Conservation (phyloP, 2,888 invertebrate genomes). For the Liopterus haemorrhoidalis region DNA sequence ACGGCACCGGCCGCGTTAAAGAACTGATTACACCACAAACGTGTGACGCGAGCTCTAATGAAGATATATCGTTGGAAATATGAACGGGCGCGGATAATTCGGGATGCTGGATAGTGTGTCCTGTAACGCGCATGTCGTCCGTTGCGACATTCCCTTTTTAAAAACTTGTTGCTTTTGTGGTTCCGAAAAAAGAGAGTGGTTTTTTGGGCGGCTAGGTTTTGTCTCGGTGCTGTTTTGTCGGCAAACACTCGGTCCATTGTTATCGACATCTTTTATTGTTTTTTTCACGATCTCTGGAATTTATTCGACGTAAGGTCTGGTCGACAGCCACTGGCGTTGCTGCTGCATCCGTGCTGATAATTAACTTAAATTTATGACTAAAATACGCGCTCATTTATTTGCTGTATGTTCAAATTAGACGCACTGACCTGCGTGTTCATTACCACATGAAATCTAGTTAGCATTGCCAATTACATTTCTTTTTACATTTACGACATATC, state of each 20-base stretch:
- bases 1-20: not conserved
- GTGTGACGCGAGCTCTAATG: constrained; percentile 17
- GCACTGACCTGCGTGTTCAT: too few species aligned
- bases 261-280: constrained; percentile 19
- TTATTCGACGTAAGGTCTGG: constrained; percentile 13
- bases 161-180: constrained; percentile 13
- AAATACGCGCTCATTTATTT: constrained; percentile 18
- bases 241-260: constrained; percentile 23
- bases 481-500: too few species aligned
- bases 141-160: constrained; percentile 7
- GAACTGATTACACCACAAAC: not conserved
- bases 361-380: constrained; percentile 22
- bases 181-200: constrained; percentile 6
- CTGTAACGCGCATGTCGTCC: too few species aligned
- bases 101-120: not conserved
- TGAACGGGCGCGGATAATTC: constrained; percentile 1
- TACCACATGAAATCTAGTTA: too few species aligned
- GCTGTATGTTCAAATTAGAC: too few species aligned
- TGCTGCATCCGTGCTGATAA: too few species aligned
- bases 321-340: not conserved
- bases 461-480: too few species aligned
- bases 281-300: constrained; percentile 20
- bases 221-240: constrained; percentile 14
- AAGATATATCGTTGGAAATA: constrained; percentile 15
- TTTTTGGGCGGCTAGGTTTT: constrained; percentile 11